Percentiles rank a stretch among this genome's conserved stretches.
Evolutionary conservation across 2,888 invertebrate genomes (phyloP).

Genomic region (Ecliptopera silaceata): DNA sequence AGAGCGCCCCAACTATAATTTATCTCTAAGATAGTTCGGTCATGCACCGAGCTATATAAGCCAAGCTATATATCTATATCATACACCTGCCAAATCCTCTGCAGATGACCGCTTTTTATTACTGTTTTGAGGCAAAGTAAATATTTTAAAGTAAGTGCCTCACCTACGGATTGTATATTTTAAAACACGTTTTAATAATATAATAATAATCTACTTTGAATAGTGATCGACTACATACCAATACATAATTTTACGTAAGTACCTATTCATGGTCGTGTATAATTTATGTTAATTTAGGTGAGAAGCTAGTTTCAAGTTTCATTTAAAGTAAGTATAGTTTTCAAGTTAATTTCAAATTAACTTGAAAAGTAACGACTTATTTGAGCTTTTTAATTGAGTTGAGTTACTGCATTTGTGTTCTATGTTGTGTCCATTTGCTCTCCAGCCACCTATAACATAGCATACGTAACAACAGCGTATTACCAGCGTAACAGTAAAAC

Average conservation of each 20-base stretch:
- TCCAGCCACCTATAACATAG: constrained; percentile 4
- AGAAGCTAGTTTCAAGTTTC: too few species aligned
- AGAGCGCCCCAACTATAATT: not conserved
- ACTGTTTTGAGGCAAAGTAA: constrained; percentile 2
- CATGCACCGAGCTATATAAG: constrained; percentile 6
- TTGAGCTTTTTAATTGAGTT: not conserved
- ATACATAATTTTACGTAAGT: too few species aligned
- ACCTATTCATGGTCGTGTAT: too few species aligned
- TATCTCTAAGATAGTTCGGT: not conserved
- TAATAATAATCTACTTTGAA: too few species aligned
- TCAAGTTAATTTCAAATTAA: too few species aligned
- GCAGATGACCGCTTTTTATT: constrained; percentile 16
- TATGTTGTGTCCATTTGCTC: constrained; percentile 12
- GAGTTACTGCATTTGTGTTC: constrained; percentile 2
- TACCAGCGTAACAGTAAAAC: constrained; percentile 17
- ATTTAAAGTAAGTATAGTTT: too few species aligned
- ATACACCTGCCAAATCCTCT: constrained; percentile 16
- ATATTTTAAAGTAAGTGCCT: not conserved
- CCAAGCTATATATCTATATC: constrained; percentile 9
- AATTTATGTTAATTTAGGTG: too few species aligned
- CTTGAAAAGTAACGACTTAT: too few species aligned
- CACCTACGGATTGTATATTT: too few species aligned
- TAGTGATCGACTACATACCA: too few species aligned
- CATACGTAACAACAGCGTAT: constrained; percentile 11
- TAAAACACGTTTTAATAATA: too few species aligned